phyloP scores from a whole-genome alignment of 2,113 vertebrate genomes.

The Neodontobutis hainanensis region DNA sequence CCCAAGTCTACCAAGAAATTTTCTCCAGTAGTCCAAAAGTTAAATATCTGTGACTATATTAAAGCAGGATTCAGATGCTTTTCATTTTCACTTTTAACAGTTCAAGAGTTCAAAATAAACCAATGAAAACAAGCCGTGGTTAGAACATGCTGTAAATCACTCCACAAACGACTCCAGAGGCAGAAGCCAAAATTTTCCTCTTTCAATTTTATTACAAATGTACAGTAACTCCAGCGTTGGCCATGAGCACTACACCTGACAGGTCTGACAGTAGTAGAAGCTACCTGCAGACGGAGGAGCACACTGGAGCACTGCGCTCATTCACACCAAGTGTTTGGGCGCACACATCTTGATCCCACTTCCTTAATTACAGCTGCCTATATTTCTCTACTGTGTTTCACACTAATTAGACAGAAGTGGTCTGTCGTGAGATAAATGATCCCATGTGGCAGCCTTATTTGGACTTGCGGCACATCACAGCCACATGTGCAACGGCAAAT shows the following conservation, averaged over 20 bases:
- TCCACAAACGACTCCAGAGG: conserved; percentile 10
- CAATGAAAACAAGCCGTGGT: neutral
- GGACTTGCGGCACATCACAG: conserved; percentile 52
- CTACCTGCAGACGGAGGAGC: conserved; percentile 31
- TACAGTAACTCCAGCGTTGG: conserved; percentile 11
- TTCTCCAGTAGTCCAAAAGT: neutral
- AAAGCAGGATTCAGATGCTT: neutral
- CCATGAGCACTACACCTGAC: conserved; percentile 28
- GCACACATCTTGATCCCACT: conserved; percentile 34
- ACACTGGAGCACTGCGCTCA: conserved; percentile 11
- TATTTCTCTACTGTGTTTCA: conserved; percentile 66
- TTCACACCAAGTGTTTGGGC: conserved; percentile 40
- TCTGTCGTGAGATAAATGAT: conserved; percentile 73
- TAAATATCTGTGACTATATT: neutral
- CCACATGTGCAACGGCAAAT: conserved; percentile 17
- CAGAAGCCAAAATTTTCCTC: conserved; percentile 25
- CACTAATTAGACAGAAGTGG: conserved; percentile 81
- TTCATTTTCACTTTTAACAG: neutral
- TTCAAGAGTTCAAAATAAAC: conserved; percentile 17
- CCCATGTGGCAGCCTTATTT: conserved; percentile 76
- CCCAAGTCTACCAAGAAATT: neutral
- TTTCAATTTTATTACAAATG: conserved; percentile 11
- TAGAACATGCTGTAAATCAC: neutral
- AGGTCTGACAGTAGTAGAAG: conserved; percentile 38
- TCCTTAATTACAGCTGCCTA: conserved; percentile 67